Evolutionary conservation across 2,888 invertebrate genomes (phyloP), one percentile per base, ranked within the genome.

Genomic region (Melanchra persicariae): DNA sequence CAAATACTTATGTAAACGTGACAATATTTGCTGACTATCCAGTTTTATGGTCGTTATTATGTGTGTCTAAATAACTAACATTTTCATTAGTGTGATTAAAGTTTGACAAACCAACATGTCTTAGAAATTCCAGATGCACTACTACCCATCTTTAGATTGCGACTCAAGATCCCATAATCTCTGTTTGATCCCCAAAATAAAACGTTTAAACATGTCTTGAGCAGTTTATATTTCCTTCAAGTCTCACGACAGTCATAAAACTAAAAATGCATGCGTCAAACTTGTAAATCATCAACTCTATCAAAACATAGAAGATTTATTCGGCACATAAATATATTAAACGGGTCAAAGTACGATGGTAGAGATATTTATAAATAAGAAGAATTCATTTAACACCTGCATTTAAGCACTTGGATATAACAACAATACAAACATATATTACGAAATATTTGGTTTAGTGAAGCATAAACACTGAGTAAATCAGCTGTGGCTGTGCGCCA

Each of bases 401-500:
- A 66, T 82, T 74, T 66, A 69, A 81, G 51, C 59, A 70, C 40
- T 65, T 43, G 19, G 30, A 57, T 66, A 77, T 45, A 77, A 72
- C 40, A 77, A 75, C 40, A 68, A 71, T 74, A 58, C 60, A 43
- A 45, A 75, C 43, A 55, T 60, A 30, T 62, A 68, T 80, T 74
- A 34, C n/a, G 60, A 85, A 75, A 37, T 58, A 74, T 78, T 78
- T 74, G 51, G 77, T 83, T 74, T 45, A 49, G 22, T 17, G 77
- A 75, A 77, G 61, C 77, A 82, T 85, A 85, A 85, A 89, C 85
- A 84, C 30, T 55, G 73, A 81, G 79, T 86, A 86, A 86, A 89
- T 91, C 89, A 89, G 89, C 87, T 87, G 87, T 34, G 43, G 88
- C 85, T 86, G 83, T 79, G 87, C 66, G 75, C 89, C 72, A 88